These are phyloP conservation scores for Amniataba percoides DNA, from an alignment of 2,797 vertebrate genomes.

Conservation along the genomic window DNA sequence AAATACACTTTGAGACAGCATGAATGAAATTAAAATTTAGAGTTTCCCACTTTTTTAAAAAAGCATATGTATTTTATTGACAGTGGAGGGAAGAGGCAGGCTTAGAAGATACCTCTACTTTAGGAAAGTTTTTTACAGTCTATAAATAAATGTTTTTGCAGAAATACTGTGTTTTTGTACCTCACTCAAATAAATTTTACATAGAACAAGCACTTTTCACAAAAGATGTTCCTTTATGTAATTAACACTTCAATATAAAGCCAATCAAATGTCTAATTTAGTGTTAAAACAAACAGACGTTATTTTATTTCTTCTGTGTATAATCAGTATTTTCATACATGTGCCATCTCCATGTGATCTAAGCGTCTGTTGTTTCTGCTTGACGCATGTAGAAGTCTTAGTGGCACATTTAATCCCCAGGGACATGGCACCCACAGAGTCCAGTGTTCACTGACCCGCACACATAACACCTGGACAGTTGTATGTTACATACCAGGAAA, in stretches of 20 bases:
- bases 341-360: constrained; percentile 30
- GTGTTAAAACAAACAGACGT: neutral
- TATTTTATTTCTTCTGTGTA: neutral
- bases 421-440: constrained; percentile 60
- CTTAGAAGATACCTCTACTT: neutral
- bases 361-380: constrained; percentile 53
- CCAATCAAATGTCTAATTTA: neutral
- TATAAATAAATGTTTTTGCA: neutral
- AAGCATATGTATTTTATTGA: neutral
- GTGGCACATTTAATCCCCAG: constrained; percentile 43
- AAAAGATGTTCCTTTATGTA: neutral
- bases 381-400: constrained; percentile 46
- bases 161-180: neutral
- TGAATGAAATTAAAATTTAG: neutral
- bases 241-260: constrained; percentile 5
- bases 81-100: neutral
- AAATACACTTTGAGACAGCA: neutral
- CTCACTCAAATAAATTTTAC: neutral
- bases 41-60: neutral
- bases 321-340: constrained; percentile 34
- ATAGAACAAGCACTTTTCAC: neutral
- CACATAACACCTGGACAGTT: constrained; percentile 76
- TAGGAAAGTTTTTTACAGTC: neutral
- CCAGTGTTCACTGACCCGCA: constrained; percentile 69
- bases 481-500: constrained; percentile 55